Evolutionary conservation across 2,113 vertebrate genomes (phyloP).

Genomic region (Motacilla tschutschensis): DNA sequence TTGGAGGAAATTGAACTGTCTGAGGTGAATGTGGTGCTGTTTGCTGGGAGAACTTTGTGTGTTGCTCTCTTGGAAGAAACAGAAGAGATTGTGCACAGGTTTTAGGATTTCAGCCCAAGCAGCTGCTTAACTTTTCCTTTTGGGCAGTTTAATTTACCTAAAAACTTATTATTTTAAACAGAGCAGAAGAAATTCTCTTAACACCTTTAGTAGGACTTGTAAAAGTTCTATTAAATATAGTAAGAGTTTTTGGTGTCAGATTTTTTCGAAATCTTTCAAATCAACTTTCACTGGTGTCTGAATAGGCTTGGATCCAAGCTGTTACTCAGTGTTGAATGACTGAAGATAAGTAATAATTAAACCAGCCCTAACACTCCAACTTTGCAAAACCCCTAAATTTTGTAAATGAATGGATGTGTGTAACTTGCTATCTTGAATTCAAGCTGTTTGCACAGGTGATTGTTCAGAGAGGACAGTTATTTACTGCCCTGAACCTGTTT

Average conservation of each 20-base stretch:
- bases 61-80: not conserved
- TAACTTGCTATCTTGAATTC: not conserved
- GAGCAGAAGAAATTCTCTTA: not conserved
- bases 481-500: not conserved
- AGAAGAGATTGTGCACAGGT: not conserved
- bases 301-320: not conserved
- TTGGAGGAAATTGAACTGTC: not conserved
- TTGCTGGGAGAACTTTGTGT: not conserved
- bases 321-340: not conserved
- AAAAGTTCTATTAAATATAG: not conserved
- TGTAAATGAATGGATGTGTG: not conserved
- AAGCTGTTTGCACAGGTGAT: not conserved
- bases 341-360: not conserved
- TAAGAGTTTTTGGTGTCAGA: not conserved
- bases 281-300: not conserved
- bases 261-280: not conserved
- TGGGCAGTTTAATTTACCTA: not conserved
- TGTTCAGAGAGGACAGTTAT: not conserved
- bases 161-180: not conserved
- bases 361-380: not conserved
- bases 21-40: rapidly evolving
- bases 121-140: not conserved
- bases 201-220: not conserved
- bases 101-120: not conserved
- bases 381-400: not conserved